Percentiles rank a stretch among this genome's conserved stretches.
These are phyloP conservation scores for Ciconia maguari DNA, from an alignment of 2,113 vertebrate genomes.

Conservation along the genomic window DNA sequence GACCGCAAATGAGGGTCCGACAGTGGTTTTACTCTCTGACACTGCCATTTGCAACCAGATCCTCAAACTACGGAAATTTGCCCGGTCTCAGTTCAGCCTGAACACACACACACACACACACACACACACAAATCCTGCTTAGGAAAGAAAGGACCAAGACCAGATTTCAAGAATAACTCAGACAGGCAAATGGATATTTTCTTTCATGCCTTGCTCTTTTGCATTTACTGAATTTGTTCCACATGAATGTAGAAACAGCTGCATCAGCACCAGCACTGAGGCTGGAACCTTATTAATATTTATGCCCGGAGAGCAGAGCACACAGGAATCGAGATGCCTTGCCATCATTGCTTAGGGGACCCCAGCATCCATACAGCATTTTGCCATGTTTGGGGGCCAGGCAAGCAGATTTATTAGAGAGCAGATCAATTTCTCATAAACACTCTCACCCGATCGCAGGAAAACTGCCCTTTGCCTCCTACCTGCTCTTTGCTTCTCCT, in stretches of 20 bases:
- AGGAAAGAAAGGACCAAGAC: not conserved
- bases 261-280: conserved; percentile 24
- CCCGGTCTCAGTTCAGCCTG: not conserved
- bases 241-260: conserved; percentile 57
- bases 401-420: not conserved
- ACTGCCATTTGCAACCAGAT: not conserved
- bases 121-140: not conserved
- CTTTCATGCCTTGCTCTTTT: conserved; percentile 40
- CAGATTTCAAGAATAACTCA: conserved; percentile 11
- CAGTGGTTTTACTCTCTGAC: not conserved
- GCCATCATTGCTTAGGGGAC: not conserved
- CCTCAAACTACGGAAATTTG: not conserved
- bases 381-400: not conserved
- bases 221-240: conserved; percentile 53
- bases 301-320: not conserved
- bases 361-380: not conserved
- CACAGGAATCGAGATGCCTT: not conserved
- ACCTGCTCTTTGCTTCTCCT: not conserved
- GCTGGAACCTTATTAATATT: conserved; percentile 56
- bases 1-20: not conserved
- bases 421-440: conserved; percentile 33
- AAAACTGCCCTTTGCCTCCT: not conserved
- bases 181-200: conserved; percentile 11
- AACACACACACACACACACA: not conserved
- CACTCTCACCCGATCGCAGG: not conserved